phyloP scores from a whole-genome alignment of 2,797 vertebrate species.

The Malacoraja senta region DNA sequence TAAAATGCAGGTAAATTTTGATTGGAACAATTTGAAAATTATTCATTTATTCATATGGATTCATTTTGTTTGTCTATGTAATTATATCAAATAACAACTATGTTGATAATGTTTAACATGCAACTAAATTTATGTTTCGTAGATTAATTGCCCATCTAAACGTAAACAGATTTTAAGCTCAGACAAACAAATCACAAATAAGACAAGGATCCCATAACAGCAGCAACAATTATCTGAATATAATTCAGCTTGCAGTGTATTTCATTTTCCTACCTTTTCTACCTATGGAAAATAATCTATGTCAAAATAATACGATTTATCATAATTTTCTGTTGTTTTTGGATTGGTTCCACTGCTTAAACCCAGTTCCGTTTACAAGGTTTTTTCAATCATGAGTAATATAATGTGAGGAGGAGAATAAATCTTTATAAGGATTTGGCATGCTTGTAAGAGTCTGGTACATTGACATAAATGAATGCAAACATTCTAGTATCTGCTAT shows the following conservation, averaged over 20 bases:
- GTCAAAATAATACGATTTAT: slow-evolving; percentile 26
- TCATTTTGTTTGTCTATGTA: slow-evolving; percentile 10
- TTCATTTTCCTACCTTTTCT: not conserved
- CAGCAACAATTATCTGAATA: not conserved
- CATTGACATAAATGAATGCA: not conserved
- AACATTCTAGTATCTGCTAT: not conserved
- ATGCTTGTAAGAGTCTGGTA: not conserved
- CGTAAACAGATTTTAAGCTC: not conserved
- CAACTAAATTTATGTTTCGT: not conserved
- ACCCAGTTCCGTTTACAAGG: not conserved
- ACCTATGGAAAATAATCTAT: not conserved
- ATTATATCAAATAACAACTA: slow-evolving; percentile 4
- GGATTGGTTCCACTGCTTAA: slow-evolving; percentile 12
- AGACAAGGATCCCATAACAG: slow-evolving; percentile 13
- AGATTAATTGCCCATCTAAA: not conserved
- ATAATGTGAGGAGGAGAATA: not conserved
- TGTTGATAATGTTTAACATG: slow-evolving; percentile 17
- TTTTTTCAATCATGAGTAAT: slow-evolving; percentile 20
- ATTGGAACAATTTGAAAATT: not conserved
- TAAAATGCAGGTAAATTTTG: not conserved
- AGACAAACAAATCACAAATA: slow-evolving; percentile 12
- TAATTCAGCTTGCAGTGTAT: slow-evolving; percentile 7
- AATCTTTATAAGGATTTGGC: slow-evolving; percentile 17
- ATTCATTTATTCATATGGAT: not conserved
- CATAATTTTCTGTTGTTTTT: slow-evolving; percentile 13